These are phyloP conservation scores for Spisula subtruncata DNA, from an alignment of 2,888 invertebrate genomes.

Conservation along the genomic window DNA sequence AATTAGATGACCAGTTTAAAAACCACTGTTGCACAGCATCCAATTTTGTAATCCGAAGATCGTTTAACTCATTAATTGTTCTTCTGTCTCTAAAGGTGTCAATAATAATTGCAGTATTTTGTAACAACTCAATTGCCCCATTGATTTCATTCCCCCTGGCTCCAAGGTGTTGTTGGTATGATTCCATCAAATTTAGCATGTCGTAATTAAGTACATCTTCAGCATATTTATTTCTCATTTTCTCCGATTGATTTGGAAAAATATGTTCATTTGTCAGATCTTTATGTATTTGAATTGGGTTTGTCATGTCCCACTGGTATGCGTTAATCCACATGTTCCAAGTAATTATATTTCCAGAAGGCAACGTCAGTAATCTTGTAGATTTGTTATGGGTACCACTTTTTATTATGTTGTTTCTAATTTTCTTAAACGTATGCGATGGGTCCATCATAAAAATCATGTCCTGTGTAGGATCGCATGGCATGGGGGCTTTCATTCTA, in stretches of 20 bases:
- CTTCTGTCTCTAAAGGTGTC: slow-evolving; percentile 53
- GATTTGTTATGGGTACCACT: slow-evolving; percentile 38
- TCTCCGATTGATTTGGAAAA: slow-evolving; percentile 48
- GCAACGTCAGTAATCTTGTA: slow-evolving; percentile 44
- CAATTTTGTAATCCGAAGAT: neutral
- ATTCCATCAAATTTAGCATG: slow-evolving; percentile 67
- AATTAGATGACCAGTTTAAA: slow-evolving; percentile 32
- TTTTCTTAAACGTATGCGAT: slow-evolving; percentile 63
- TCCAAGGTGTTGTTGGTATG: slow-evolving; percentile 54
- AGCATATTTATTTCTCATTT: slow-evolving; percentile 71
- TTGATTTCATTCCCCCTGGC: slow-evolving; percentile 59
- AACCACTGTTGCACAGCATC: slow-evolving; percentile 43
- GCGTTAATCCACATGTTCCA: neutral
- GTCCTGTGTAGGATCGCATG: slow-evolving; percentile 37
- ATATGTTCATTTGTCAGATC: neutral
- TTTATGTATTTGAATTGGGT: neutral
- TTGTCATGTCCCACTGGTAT: neutral
- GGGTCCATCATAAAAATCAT: slow-evolving; percentile 64
- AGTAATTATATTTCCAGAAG: slow-evolving; percentile 6
- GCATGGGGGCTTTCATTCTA: slow-evolving; percentile 36
- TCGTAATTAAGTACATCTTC: slow-evolving; percentile 67
- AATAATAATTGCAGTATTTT: slow-evolving; percentile 55
- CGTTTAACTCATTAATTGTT: slow-evolving; percentile 33
- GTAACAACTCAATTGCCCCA: slow-evolving; percentile 49
- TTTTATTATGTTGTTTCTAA: slow-evolving; percentile 64